phyloP scores from a whole-genome alignment of 1,140 invertebrate species.

The Elymnias hypermnestra region DNA sequence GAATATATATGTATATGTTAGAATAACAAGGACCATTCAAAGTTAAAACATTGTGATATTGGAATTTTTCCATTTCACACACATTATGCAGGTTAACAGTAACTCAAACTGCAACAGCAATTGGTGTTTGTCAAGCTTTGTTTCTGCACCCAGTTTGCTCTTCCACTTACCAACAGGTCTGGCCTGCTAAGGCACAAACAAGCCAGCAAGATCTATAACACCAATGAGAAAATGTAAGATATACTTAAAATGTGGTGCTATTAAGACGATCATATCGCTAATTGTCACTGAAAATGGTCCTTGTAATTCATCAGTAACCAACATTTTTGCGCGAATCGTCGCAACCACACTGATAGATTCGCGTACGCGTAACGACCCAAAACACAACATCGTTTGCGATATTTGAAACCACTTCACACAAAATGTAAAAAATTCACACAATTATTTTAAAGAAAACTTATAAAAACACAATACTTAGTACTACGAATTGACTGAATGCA shows the following conservation, averaged over 20 bases:
- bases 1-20: slow-evolving; percentile 39
- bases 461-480: slow-evolving; percentile 50
- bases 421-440: slow-evolving; percentile 61
- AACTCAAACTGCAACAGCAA: slow-evolving; percentile 64
- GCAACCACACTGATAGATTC: slow-evolving; percentile 36
- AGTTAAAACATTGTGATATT: slow-evolving; percentile 49
- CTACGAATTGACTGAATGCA: slow-evolving; percentile 58
- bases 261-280: slow-evolving; percentile 44
- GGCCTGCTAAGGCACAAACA: slow-evolving; percentile 82
- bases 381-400: slow-evolving; percentile 41
- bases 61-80: slow-evolving; percentile 61
- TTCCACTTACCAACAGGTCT: slow-evolving; percentile 81
- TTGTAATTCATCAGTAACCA: slow-evolving; percentile 68
- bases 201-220: slow-evolving; percentile 82
- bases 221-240: slow-evolving; percentile 66
- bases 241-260: slow-evolving; percentile 64
- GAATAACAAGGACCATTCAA: slow-evolving; percentile 75
- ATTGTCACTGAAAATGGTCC: slow-evolving; percentile 62
- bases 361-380: slow-evolving; percentile 44
- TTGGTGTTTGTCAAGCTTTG: slow-evolving; percentile 61
- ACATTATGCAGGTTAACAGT: slow-evolving; percentile 68
- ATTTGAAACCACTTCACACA: slow-evolving; percentile 37
- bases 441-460: slow-evolving; percentile 48
- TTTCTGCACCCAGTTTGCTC: slow-evolving; percentile 52
- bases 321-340: slow-evolving; percentile 69